Percentiles rank a stretch among this genome's conserved stretches.
Evolutionary conservation across 2,797 vertebrate genomes (phyloP).

Genomic region (Poecilia velifera): DNA sequence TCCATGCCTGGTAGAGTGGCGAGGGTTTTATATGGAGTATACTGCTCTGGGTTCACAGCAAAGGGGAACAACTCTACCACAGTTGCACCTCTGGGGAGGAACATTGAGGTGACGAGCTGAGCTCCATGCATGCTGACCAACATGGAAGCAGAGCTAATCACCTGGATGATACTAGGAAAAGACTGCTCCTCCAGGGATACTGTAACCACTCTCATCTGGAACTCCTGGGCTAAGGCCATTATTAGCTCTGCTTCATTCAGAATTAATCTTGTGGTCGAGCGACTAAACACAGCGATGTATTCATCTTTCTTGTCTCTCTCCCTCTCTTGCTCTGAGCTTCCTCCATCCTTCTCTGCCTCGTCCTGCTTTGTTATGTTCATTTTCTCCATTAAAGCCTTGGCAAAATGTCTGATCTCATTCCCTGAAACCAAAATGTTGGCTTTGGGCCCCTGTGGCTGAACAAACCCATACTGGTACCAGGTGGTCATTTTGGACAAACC

Average conservation of each 20-base stretch:
- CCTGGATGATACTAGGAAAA: slow-evolving; percentile 85
- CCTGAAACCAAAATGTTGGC: slow-evolving; percentile 96
- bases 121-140: slow-evolving; percentile 98
- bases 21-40: slow-evolving; percentile 95
- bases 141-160: slow-evolving; percentile 90
- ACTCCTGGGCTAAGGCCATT: slow-evolving; percentile 92
- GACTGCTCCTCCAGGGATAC: slow-evolving; percentile 94
- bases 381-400: slow-evolving; percentile 84
- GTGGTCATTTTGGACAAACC: slow-evolving; percentile 97
- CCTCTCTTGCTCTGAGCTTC: slow-evolving; percentile 53
- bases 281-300: slow-evolving; percentile 93
- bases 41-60: slow-evolving; percentile 95
- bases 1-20: slow-evolving; percentile 94
- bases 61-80: slow-evolving; percentile 96
- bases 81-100: slow-evolving; percentile 90
- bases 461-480: slow-evolving; percentile 98
- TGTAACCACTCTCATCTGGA: slow-evolving; percentile 94
- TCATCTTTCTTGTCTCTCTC: slow-evolving; percentile 78
- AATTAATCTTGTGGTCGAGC: slow-evolving; percentile 91
- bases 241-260: slow-evolving; percentile 95
- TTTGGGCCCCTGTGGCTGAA: slow-evolving; percentile 97
- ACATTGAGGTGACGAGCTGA: slow-evolving; percentile 92
- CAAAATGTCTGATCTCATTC: slow-evolving; percentile 93
- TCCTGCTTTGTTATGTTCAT: slow-evolving; percentile 84
- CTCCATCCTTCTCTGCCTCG: slow-evolving; percentile 48